phyloP scores from a whole-genome alignment of 2,888 invertebrate species.

The Pecten maximus region DNA sequence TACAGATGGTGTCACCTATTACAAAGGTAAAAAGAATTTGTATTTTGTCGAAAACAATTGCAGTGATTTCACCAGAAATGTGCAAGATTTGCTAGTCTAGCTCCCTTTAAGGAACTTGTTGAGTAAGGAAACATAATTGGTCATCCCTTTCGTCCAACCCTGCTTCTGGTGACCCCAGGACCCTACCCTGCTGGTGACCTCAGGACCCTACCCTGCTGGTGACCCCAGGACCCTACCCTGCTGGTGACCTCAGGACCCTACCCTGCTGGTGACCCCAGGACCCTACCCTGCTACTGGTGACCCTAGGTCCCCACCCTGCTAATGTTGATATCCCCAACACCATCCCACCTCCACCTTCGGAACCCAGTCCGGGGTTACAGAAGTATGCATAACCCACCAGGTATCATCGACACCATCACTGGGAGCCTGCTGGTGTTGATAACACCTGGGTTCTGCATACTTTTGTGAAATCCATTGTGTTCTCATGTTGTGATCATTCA shows the following conservation, averaged over 20 bases:
- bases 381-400: too few relatives aligned
- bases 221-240: too few relatives aligned
- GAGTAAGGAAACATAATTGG: too few relatives aligned
- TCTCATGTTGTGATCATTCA: neutral
- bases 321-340: neutral
- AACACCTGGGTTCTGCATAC: neutral
- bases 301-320: neutral
- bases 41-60: neutral
- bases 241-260: too few relatives aligned
- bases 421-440: neutral
- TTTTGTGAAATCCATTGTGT: neutral
- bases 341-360: neutral
- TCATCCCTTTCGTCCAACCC: too few relatives aligned
- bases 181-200: too few relatives aligned
- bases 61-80: neutral
- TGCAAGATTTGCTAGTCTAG: neutral
- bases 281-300: neutral
- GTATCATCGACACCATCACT: neutral
- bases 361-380: too few relatives aligned
- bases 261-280: too few relatives aligned
- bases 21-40: neutral
- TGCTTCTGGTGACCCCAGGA: too few relatives aligned
- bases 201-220: too few relatives aligned
- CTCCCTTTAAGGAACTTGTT: neutral
- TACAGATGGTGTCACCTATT: conserved; percentile 9